phyloP scores from a whole-genome alignment of 2,888 invertebrate species.

The Calliphora vomitoria region DNA sequence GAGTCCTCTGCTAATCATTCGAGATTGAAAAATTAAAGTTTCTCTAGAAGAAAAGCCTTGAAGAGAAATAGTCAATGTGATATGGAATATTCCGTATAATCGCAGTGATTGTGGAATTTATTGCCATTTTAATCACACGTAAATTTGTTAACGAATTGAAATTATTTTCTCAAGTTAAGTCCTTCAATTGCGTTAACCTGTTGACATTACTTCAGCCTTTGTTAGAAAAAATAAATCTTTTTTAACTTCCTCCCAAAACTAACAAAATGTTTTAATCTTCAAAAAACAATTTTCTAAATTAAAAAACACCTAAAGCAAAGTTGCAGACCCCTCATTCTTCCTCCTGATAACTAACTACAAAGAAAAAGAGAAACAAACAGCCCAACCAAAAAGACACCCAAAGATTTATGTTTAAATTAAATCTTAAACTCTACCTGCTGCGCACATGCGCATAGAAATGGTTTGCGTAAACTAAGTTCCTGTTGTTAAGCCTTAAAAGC shows the following conservation, averaged over 20 bases:
- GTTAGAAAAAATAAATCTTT: not conserved
- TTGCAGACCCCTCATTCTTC: not conserved
- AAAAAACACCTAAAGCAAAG: constrained; percentile 33
- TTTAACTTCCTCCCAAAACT: constrained; percentile 6
- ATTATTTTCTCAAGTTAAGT: too few species aligned
- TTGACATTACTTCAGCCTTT: not conserved
- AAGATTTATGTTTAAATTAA: constrained; percentile 70
- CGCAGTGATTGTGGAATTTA: too few species aligned
- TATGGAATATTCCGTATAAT: too few species aligned
- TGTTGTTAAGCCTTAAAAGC: constrained; percentile 31
- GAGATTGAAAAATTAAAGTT: too few species aligned
- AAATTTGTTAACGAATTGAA: too few species aligned
- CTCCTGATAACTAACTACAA: not conserved
- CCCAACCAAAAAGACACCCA: not conserved
- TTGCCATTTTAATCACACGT: too few species aligned
- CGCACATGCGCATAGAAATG: constrained; percentile 68
- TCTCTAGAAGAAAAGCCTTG: too few species aligned
- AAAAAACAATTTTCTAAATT: constrained; percentile 54
- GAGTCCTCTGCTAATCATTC: too few species aligned
- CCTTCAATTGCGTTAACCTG: not conserved
- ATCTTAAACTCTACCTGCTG: constrained; percentile 66
- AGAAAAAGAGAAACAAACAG: not conserved
- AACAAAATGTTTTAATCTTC: constrained; percentile 45
- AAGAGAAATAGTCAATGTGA: too few species aligned
- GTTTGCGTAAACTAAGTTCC: constrained; percentile 27